Evolutionary conservation across 2,888 invertebrate species (phyloP).

Genomic region (Xanthostigma xanthostigma): DNA sequence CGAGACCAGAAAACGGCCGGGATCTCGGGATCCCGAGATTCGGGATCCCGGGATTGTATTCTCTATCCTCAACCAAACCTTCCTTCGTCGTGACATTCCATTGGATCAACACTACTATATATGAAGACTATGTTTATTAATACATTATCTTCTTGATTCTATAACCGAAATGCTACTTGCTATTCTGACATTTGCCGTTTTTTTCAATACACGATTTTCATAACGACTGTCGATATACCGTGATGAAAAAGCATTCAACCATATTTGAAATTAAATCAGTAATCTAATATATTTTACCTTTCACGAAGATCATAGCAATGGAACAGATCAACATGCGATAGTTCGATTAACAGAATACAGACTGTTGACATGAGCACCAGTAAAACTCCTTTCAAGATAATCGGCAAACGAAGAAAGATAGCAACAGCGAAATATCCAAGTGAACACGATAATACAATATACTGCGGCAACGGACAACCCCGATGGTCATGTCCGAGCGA

Average conservation of each 20-base stretch:
- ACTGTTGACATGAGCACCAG: slow-evolving; percentile 64
- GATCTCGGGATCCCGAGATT: too few species aligned
- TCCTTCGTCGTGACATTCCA: too few species aligned
- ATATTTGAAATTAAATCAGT: slow-evolving; percentile 5
- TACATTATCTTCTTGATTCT: too few species aligned
- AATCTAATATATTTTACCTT: slow-evolving; percentile 39
- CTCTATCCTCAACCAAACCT: too few species aligned
- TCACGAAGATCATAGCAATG: slow-evolving; percentile 66
- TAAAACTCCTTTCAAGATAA: slow-evolving; percentile 64
- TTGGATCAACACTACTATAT: too few species aligned
- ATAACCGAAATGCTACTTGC: too few species aligned
- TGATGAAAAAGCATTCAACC: neutral
- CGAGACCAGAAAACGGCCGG: too few species aligned
- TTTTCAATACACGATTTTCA: neutral
- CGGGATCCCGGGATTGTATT: too few species aligned
- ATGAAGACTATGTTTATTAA: too few species aligned
- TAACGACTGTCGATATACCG: neutral
- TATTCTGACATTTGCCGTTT: too few species aligned
- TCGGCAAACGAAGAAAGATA: slow-evolving; percentile 69
- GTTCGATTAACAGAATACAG: slow-evolving; percentile 64
- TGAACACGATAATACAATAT: slow-evolving; percentile 72
- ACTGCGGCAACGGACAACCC: slow-evolving; percentile 72
- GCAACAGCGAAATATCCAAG: slow-evolving; percentile 74
- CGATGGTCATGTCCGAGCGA: slow-evolving; percentile 43
- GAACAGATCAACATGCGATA: slow-evolving; percentile 67